Base-by-base conservation (phyloP, 2,888 invertebrate genomes). In the Branchellion lobata region DNA sequence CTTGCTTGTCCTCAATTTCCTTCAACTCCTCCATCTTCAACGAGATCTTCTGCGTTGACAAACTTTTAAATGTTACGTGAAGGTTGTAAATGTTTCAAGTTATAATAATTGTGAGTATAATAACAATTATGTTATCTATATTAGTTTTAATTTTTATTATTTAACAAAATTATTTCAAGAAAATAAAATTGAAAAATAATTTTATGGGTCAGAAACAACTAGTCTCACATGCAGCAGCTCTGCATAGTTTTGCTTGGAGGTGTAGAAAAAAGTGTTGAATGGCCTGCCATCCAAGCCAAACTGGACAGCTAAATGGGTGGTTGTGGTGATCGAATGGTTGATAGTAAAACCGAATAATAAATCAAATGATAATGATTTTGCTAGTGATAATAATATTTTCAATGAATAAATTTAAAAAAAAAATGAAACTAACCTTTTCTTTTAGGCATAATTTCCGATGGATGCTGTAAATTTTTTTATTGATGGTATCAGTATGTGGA, bases 231-330 rank as follows among this genome's bases (percentile, higher is more conserved):
- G 92, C 84, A 97, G 88, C 3, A 92, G 85, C 85, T 93, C 91
- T 86, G 93, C 94, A 86, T 92, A 97, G 86, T 93, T 93, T 0
- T 96, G 93, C 85, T 91, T 92, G 68, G 91, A 91, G 0, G 98
- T 98, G 86, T 96, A 99, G 88, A 96, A 99, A 83, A 98, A 89
- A 81, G 91, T 92, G 88, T 97, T 94, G 86, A 92, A 91, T 0
- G 99, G 98, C 84, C 96, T 90, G 0, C 99, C 99, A 82, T 91
- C 91, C 85, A 92, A 91, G 88, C 95, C 94, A 89, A 96, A 96
- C 87, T 95, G 93, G 1, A 85, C 85, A 75, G 84, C 87, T 87
- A 82, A 57, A 31, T 1, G 11, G 8, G 18, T 65, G 27, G 51
- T 8, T 5, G n/a, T 47, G 36, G 27, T 8, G 34, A n/a, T 34